Percentiles rank a stretch among this genome's conserved stretches.
Evolutionary conservation across 92 coral and sea anemone genomes (phyloP).

Genomic region (Palythoa grandiflora): DNA sequence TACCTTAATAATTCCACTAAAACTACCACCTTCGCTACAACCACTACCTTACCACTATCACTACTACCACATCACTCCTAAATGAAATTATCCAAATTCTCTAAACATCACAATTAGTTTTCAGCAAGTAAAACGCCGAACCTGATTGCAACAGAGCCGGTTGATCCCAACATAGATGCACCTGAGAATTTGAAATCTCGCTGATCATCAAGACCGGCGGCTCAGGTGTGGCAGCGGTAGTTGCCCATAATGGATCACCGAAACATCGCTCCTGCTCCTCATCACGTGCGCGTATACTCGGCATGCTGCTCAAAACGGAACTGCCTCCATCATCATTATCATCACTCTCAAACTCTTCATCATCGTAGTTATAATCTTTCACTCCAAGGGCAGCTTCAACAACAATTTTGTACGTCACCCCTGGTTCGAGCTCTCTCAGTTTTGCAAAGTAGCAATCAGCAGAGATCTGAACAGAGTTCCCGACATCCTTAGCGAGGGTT

Average conservation of each 20-base stretch:
- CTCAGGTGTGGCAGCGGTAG: conserved; percentile 82
- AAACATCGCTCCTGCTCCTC: conserved; percentile 57
- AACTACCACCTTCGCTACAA: too few relatives aligned
- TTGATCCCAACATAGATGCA: conserved; percentile 72
- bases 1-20: too few relatives aligned
- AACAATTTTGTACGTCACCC: conserved; percentile 65
- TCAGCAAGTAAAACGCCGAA: conserved; percentile 9
- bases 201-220: conserved; percentile 72
- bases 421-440: conserved; percentile 76
- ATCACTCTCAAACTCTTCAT: conserved; percentile 64
- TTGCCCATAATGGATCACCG: conserved; percentile 65
- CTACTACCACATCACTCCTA: too few relatives aligned
- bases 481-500: conserved; percentile 45
- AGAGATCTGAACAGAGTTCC: conserved; percentile 44
- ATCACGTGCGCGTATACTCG: conserved; percentile 35
- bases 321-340: conserved; percentile 42
- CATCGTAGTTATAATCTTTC: conserved; percentile 52
- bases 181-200: conserved; percentile 71
- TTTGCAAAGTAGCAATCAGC: conserved; percentile 46
- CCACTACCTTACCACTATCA: too few relatives aligned
- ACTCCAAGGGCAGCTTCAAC: conserved; percentile 71
- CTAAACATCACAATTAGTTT: too few relatives aligned
- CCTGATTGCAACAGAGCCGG: conserved; percentile 69
- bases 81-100: too few relatives aligned
- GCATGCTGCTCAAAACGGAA: conserved; percentile 51